phyloP scores from a whole-genome alignment of 1,140 invertebrate species.

The Cyclina sinensis region DNA sequence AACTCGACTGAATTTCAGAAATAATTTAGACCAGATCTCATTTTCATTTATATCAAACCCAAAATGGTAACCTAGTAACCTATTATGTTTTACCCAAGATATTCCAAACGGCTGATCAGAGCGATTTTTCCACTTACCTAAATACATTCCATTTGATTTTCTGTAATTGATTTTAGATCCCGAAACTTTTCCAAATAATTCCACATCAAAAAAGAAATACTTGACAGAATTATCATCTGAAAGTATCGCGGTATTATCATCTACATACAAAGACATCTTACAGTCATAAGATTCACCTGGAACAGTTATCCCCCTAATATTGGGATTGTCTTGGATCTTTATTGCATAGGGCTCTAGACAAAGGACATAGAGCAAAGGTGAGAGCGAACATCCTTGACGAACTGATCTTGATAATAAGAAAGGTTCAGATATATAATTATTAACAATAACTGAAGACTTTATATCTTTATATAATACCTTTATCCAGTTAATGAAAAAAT shows the following conservation, averaged over 20 bases:
- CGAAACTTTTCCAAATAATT: constrained; percentile 63
- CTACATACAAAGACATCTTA: constrained; percentile 70
- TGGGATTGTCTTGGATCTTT: constrained; percentile 52
- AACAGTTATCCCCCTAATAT: constrained; percentile 70
- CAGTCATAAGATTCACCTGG: constrained; percentile 62
- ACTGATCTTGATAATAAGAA: constrained; percentile 82
- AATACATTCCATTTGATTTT: constrained; percentile 65
- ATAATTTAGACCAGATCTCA: constrained; percentile 67
- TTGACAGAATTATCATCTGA: constrained; percentile 54
- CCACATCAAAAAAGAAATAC: constrained; percentile 50
- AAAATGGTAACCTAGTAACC: constrained; percentile 68
- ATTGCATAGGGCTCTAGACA: constrained; percentile 81
- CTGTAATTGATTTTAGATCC: constrained; percentile 70
- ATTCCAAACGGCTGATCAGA: constrained; percentile 73
- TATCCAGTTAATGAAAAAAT: constrained; percentile 72
- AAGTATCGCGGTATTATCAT: constrained; percentile 70
- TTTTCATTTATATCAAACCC: constrained; percentile 58
- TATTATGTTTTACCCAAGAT: constrained; percentile 67
- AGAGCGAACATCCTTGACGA: constrained; percentile 85
- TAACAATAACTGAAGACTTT: constrained; percentile 65
- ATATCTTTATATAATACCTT: constrained; percentile 72
- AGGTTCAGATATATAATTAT: constrained; percentile 74
- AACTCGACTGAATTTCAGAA: constrained; percentile 56
- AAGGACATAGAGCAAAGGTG: constrained; percentile 86
- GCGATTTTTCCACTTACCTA: constrained; percentile 70